Conservation (phyloP, 2,113 vertebrate genomes). For the Sterrhoptilus dennistouni region DNA sequence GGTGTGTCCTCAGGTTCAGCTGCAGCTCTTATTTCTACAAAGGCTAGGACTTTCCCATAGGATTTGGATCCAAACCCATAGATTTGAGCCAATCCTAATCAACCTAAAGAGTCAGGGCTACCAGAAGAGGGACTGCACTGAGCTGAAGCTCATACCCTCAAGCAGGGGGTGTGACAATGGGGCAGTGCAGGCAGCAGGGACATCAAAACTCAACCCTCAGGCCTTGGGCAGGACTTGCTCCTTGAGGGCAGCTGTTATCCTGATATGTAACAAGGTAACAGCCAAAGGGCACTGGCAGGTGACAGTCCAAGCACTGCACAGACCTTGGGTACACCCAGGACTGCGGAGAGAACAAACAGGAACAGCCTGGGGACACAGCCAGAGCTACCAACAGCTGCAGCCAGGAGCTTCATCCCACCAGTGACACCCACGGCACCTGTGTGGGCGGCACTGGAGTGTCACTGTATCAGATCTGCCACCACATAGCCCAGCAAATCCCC, state of each 20-base stretch:
- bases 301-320: neutral
- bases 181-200: neutral
- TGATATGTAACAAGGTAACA: neutral
- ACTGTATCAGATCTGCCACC: neutral
- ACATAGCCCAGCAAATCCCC: fast-evolving
- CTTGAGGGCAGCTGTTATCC: fast-evolving
- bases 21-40: neutral
- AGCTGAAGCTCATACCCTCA: neutral
- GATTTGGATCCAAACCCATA: no score
- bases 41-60: neutral
- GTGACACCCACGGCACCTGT: fast-evolving
- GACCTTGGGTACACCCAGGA: neutral
- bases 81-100: neutral
- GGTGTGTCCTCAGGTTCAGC: neutral
- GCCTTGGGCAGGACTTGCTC: neutral
- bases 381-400: neutral
- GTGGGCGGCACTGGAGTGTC: no score
- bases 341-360: neutral
- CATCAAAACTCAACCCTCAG: neutral
- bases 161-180: fast-evolving
- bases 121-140: neutral
- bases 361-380: neutral
- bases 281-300: neutral
- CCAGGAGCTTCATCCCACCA: neutral
- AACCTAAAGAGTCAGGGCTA: neutral